These are phyloP conservation scores for Rhopalosiphum padi DNA, from an alignment of 1,140 invertebrate genomes.

Conservation along the genomic window DNA sequence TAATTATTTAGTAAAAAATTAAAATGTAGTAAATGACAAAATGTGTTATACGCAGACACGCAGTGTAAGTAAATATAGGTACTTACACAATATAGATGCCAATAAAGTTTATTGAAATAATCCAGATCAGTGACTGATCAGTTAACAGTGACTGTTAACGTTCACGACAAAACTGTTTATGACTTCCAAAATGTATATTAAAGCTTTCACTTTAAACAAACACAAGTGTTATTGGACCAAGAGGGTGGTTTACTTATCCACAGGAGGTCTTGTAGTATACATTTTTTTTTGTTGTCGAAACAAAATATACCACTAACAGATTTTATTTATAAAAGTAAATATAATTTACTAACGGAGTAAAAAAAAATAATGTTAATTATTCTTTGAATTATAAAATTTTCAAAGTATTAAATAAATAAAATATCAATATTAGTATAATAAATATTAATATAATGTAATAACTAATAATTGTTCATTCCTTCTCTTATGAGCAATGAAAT, in stretches of 20 bases:
- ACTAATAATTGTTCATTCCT: background rate
- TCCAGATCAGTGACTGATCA: slow-evolving; percentile 10
- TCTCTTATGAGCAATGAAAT: background rate
- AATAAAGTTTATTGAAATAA: background rate
- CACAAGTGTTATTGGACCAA: background rate
- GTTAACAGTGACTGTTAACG: slow-evolving; percentile 39
- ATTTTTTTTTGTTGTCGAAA: background rate
- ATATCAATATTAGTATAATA: background rate
- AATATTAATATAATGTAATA: background rate
- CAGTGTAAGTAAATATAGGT: background rate
- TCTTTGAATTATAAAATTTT: background rate
- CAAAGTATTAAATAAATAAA: background rate
- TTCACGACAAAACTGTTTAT: slow-evolving; percentile 50
- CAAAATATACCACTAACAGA: slow-evolving; percentile 23
- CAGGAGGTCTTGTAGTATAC: slow-evolving; percentile 31
- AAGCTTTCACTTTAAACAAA: background rate
- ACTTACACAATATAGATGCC: background rate
- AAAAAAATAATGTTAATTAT: slow-evolving; percentile 16
- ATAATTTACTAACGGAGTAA: background rate
- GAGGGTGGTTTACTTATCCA: background rate
- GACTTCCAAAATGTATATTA: background rate
- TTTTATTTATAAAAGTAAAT: slow-evolving; percentile 34
- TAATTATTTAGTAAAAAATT: slow-evolving; percentile 6
- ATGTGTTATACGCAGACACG: background rate
- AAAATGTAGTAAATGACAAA: background rate